Evolutionary conservation across 2,888 invertebrate species (phyloP).

Genomic region (Polymixis flavicincta): DNA sequence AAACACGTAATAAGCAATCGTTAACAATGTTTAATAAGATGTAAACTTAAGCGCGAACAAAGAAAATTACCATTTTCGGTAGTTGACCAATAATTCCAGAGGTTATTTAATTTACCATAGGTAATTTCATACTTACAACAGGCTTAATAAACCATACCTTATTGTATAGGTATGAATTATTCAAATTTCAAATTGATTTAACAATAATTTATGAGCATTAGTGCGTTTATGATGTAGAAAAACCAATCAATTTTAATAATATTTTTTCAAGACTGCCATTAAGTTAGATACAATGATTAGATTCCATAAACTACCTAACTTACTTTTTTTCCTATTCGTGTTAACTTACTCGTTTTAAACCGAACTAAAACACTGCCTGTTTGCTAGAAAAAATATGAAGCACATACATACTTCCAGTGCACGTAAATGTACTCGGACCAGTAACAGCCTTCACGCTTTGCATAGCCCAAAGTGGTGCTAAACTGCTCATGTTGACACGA

Average conservation of each 20-base stretch:
- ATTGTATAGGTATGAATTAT: constrained; percentile 25
- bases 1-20: constrained; percentile 14
- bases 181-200: constrained; percentile 23
- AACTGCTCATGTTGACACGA: constrained; percentile 44
- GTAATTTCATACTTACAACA: constrained; percentile 28
- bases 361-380: background rate
- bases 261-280: background rate
- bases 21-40: constrained; percentile 21
- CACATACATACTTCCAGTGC: constrained; percentile 4
- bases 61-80: constrained; percentile 49
- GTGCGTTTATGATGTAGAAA: background rate
- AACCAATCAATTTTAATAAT: background rate
- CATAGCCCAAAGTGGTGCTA: constrained; percentile 31
- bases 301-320: background rate
- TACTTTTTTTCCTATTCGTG: background rate
- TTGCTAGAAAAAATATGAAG: background rate
- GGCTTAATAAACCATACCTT: background rate
- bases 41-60: constrained; percentile 44
- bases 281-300: background rate
- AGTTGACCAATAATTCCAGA: constrained; percentile 26
- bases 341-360: constrained; percentile 1
- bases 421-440: background rate
- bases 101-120: constrained; percentile 14
- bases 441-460: constrained; percentile 29
- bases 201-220: background rate